phyloP scores from a whole-genome alignment of 2,888 invertebrate genomes.

The Pyrrhosoma nymphula region DNA sequence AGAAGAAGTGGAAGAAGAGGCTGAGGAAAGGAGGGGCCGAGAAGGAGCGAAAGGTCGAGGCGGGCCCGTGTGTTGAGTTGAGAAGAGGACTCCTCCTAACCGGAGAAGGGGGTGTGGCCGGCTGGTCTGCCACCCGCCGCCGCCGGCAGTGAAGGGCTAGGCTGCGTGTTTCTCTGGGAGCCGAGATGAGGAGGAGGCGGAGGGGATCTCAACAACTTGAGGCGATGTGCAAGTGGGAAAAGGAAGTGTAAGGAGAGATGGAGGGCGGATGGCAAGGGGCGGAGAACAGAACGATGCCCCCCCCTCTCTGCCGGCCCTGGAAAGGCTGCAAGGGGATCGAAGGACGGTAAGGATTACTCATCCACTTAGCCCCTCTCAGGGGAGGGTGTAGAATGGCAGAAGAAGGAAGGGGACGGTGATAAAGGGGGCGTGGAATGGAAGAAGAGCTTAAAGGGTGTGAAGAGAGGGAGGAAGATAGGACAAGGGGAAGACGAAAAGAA shows the following conservation, averaged over 20 bases:
- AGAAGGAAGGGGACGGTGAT: neutral
- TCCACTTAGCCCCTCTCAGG: neutral
- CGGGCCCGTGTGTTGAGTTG: neutral
- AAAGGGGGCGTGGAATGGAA: neutral
- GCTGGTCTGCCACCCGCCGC: too few relatives aligned
- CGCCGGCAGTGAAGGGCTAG: neutral
- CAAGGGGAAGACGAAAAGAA: neutral
- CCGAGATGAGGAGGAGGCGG: neutral
- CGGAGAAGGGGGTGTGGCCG: too few relatives aligned
- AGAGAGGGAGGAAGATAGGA: neutral
- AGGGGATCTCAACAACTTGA: neutral
- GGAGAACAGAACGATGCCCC: too few relatives aligned
- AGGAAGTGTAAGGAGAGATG: neutral
- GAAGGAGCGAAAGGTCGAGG: conserved; percentile 28
- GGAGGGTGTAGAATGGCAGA: neutral
- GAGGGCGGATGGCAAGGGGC: neutral
- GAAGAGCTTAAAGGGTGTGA: neutral
- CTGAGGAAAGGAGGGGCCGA: neutral
- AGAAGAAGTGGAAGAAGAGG: neutral
- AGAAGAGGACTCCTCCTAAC: too few relatives aligned
- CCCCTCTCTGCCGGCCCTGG: too few relatives aligned
- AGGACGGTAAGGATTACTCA: conserved; percentile 6
- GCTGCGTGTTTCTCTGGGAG: neutral
- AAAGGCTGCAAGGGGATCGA: neutral
- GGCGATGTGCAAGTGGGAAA: neutral